Evolutionary conservation across 1,140 invertebrate species (phyloP), one percentile per base, ranked within the genome.

Genomic region (Trichonephila clavipes): DNA sequence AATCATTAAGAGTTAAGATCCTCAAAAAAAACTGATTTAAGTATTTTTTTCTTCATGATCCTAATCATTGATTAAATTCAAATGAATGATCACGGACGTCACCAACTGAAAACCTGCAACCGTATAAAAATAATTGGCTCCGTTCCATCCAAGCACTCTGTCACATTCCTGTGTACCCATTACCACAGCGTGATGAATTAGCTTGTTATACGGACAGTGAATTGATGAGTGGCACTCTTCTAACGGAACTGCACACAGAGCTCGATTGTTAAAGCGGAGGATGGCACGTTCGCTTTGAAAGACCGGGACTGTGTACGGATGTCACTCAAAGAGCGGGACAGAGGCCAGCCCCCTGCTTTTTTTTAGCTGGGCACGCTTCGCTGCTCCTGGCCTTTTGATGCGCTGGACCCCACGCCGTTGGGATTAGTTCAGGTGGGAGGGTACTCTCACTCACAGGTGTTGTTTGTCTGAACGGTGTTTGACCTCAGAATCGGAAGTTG

Each of bases 381-480:
- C 6, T 77, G 28, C 28, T 77, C 72, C 66, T 24, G 66, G 66
- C 66, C 51, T 69, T 69, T 77, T 77, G 72, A 77, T 77, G 72
- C 18, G 72, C 24, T 18, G 72, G 72, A 77, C 72, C 72, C 72
- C 72, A 77, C 72, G 72, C 72, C 72, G 72, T 16, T 19, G 6
- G 72, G 72, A 77, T 77, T 77, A 77, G 72, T 28, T 77, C 72
- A 77, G 72, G 72, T 77, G 72, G 28, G 72, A 77, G 72, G 34
- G 66, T 28, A 77, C 72, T 77, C 72, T 77, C 72, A 77, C 34
- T 77, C 72, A 77, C 72, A 77, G 72, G 72, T 77, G 72, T 77
- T 77, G 72, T 77, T 77, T 77, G 72, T 77, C 72, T 77, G 72
- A 77, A 77, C 28, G 72, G 72, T 34, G 72, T 77, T 77, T 77